Base-by-base conservation (phyloP, 1,140 invertebrate species). In the Pectinophora gossypiella region DNA sequence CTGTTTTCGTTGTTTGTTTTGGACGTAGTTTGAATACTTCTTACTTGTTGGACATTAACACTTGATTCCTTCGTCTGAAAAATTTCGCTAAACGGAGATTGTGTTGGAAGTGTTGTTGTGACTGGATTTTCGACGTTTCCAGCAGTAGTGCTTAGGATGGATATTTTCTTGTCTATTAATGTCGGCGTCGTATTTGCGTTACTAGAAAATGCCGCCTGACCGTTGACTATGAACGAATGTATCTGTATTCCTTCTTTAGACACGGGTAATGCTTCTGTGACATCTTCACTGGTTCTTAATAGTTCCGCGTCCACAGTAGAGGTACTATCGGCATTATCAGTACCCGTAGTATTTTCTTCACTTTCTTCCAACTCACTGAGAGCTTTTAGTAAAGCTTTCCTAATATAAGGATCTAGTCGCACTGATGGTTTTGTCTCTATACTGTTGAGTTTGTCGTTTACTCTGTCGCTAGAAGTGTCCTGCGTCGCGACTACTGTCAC, bases 341-440 rank as follows among this genome's bases (percentile, higher is more conserved):
- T 46, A n/a, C 78, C 76, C 2, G 68, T 71, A 0, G 77, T 74
- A 5, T 76, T 67, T 22, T 69, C 70, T 51, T 78, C 83, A 60
- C 83, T 85, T 46, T 89, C 85, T 83, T 94, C 93, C 22, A 94
- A 73, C 56, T 93, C 91, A 38, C 90, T 91, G 0, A 94, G 82
- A 1, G 93, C 93, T 72, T 91, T 91, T 7, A 94, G 72, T n/a
- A 94, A 75, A 1, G 93, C 93, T 76, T 91, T 91, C 3, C 93
- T 84, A 42, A 94, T 88, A 36, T 91, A 92, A 27, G 92, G 93
- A 76, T 94, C 93, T 36, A 94, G 64, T 47, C 90, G 89, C 0
- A 92, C 86, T 2, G 91, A 90, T 5, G 90, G 80, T 19, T 89
- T 82, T 0, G 83, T 62, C 43, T 81, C 77, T 27, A 89, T 81